These are phyloP conservation scores for Diaphora mendica DNA, from an alignment of 2,888 invertebrate species.

Conservation along the genomic window DNA sequence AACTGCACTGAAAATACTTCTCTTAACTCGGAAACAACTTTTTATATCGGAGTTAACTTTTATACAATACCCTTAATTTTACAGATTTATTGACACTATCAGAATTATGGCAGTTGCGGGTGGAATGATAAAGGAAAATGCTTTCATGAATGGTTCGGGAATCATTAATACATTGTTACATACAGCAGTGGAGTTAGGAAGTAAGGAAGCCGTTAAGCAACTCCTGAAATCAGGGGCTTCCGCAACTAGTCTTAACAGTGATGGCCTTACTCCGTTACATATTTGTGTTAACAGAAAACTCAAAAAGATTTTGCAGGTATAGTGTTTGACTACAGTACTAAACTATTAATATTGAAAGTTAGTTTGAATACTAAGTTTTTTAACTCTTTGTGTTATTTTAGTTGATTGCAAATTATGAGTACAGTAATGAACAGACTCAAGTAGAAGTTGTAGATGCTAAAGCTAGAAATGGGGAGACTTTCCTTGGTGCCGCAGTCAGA, in stretches of 20 bases:
- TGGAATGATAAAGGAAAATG: conserved; percentile 18
- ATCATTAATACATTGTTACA: conserved; percentile 39
- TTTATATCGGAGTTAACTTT: neutral
- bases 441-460: conserved; percentile 29
- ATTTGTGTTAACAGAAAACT: conserved; percentile 61
- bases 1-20: neutral
- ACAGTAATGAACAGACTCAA: conserved; percentile 3
- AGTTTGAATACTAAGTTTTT: neutral
- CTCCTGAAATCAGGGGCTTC: conserved; percentile 27
- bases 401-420: conserved; percentile 30
- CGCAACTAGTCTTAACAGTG: conserved; percentile 32
- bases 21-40: neutral
- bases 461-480: conserved; percentile 53
- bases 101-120: conserved; percentile 26
- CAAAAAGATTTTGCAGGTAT: conserved; percentile 50
- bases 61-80: neutral
- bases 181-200: conserved; percentile 43
- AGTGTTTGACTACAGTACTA: neutral
- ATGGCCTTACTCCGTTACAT: conserved; percentile 70
- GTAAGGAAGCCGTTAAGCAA: conserved; percentile 30
- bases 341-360: neutral
- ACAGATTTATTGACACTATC: conserved; percentile 12
- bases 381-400: conserved; percentile 29
- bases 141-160: conserved; percentile 17
- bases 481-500: conserved; percentile 75